Evolutionary conservation across 2,888 invertebrate genomes (phyloP), one percentile per base, ranked within the genome.

Genomic region (Zootermopsis nevadensis): DNA sequence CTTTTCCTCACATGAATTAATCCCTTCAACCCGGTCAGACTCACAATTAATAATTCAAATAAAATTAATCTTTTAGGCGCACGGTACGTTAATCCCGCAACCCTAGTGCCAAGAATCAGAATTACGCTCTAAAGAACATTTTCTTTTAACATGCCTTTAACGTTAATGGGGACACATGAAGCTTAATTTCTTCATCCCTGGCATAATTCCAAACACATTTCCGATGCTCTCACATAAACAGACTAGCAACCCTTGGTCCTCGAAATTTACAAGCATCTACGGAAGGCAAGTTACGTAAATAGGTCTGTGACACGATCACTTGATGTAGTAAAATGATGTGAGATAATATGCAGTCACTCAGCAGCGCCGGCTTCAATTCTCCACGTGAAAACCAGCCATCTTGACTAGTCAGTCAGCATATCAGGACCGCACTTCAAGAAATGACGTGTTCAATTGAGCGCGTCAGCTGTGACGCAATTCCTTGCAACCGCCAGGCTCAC

Each of bases 381-480:
- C 10, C 38, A 10, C 10, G 38, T 38, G 38, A 10, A 38, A 38
- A 38, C 10, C 38, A 10, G 38, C 6, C 10, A 38, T 38, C 38
- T 10, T 38, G 38, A 38, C 38, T 10, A 7, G 38, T 10, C 4
- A 7, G 10, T 7, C 38, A 38, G 38, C 0, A 15, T 42, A 15
- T 42, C 38, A 15, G 10, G 38, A 42, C 48, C 48, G 48, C 19
- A 48, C 3, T 48, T 42, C 12, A 6, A 42, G 38, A 48, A 60
- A 60, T 60, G 24, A 60, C 27, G 60, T 60, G 27, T 27, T 15
- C 15, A n/a, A 60, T 60, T 60, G n/a, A 24, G 24, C n/a, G n/a
- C 60, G 60, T 60, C 60, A 60, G 27, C n/a, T 31, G 33, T 69
- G 69, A 69, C 69, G 69, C 69, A 66, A 66, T 66, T n/a, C 66